A percentile compares a stretch with the other conserved stretches of the same genome.
phyloP scores from a whole-genome alignment of 2,113 vertebrate genomes.

The rat (Rattus norvegicus) region GRCr8 NC_086019.1:97750501-97751000 shows the following conservation, averaged over 20 bases:
- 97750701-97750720: not conserved
- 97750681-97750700: not conserved
- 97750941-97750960: too few relatives aligned
- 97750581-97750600: not conserved
- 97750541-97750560: too few relatives aligned
- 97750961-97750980: too few relatives aligned
- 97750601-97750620: not conserved
- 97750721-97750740: not conserved
- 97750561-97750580: conserved; percentile 45
- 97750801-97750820: too few relatives aligned
- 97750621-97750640: not conserved
- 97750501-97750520: conserved; percentile 47
- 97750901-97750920: not conserved
- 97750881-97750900: not conserved
- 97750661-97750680: conserved; percentile 1
- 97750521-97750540: conserved; percentile 38
- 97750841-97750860: not conserved
- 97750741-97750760: not conserved
- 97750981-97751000: too few relatives aligned
- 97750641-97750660: not conserved
- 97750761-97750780: not conserved
- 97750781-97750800: too few relatives aligned
- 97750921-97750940: too few relatives aligned
- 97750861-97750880: not conserved
- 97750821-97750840: not conserved